Evolutionary conservation across 2,113 vertebrate genomes (phyloP).

Genomic region (Phoxinus phoxinus): DNA sequence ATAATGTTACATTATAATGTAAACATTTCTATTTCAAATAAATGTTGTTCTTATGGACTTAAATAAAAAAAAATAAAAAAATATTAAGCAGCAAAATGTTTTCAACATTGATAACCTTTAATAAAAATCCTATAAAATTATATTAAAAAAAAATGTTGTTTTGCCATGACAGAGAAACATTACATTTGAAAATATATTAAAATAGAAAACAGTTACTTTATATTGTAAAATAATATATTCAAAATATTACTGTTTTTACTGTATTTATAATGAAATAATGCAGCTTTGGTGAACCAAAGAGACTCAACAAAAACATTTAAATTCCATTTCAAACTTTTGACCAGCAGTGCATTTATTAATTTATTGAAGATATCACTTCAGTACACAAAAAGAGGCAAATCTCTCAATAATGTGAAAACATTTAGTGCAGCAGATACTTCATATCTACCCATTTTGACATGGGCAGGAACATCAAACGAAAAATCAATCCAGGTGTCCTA

Average conservation of each 20-base stretch:
- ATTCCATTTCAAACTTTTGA: not conserved
- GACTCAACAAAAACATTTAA: not conserved
- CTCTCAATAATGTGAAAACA: not conserved
- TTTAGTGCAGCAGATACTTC: not conserved
- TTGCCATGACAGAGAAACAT: too few relatives aligned
- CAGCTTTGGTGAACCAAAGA: not conserved
- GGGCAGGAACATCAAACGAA: not conserved
- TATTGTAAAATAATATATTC: not conserved
- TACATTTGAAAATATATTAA: not conserved
- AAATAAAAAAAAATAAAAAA: not conserved
- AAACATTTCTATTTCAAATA: not conserved
- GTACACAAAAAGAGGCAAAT: not conserved
- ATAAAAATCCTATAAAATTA: too few relatives aligned
- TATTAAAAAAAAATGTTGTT: too few relatives aligned
- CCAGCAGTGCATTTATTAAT: not conserved
- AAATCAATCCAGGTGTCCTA: conserved; percentile 30
- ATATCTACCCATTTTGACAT: not conserved
- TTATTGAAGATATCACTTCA: not conserved
- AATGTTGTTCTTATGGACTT: not conserved
- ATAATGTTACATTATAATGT: not conserved
- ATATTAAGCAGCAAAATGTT: not conserved
- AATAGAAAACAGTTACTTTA: not conserved
- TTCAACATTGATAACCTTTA: not conserved
- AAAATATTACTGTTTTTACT: not conserved
- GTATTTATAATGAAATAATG: not conserved